A percentile compares a stretch with the other conserved stretches of the same genome.
These are phyloP conservation scores for Patella vulgata DNA, from an alignment of 1,140 invertebrate genomes.

Conservation along the genomic window DNA sequence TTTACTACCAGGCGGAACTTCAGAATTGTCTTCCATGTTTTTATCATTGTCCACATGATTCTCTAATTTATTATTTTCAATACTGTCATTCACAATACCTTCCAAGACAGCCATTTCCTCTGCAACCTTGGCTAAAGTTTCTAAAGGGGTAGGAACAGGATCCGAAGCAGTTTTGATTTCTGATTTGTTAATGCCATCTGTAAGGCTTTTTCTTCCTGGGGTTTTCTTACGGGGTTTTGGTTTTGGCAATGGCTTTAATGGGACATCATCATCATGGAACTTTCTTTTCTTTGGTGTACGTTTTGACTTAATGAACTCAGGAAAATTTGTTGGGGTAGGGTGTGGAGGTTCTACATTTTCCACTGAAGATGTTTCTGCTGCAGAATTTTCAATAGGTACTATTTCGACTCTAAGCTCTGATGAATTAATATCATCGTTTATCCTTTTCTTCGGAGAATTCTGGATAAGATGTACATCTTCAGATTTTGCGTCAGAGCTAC, in stretches of 20 bases:
- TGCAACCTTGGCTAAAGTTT: background rate
- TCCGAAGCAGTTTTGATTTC: too few species aligned
- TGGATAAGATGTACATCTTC: too few species aligned
- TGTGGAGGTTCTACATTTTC: too few species aligned
- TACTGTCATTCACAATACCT: background rate
- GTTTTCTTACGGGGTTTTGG: background rate
- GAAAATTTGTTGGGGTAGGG: too few species aligned
- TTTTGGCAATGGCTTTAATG: background rate
- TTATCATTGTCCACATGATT: conserved; percentile 8
- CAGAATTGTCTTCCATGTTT: background rate
- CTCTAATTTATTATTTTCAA: background rate
- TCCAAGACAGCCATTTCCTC: conserved; percentile 3
- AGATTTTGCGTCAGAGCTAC: too few species aligned
- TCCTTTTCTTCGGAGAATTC: too few species aligned
- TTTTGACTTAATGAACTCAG: background rate
- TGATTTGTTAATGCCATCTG: too few species aligned
- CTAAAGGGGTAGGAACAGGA: too few species aligned
- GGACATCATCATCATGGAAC: conserved; percentile 7
- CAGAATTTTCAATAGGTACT: too few species aligned
- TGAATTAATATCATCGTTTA: too few species aligned
- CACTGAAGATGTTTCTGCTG: too few species aligned
- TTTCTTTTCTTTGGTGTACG: conserved; percentile 21
- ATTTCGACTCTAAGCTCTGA: too few species aligned
- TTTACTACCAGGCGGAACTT: background rate
- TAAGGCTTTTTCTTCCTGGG: background rate